Conservation (phyloP, 2,797 vertebrate species). For the Pyrrhura leucotis region DNA sequence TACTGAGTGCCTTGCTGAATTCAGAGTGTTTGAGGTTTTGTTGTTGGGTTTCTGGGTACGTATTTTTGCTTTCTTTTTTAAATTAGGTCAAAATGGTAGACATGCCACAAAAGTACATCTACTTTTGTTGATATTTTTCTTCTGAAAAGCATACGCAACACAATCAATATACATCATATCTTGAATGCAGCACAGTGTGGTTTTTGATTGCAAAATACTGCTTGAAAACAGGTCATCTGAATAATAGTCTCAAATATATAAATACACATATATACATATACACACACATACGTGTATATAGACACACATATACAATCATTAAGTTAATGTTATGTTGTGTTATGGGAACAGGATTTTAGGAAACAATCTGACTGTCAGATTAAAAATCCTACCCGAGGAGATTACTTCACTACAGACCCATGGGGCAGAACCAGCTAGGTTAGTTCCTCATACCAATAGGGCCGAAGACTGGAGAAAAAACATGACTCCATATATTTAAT, state of each 20-base stretch:
- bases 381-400: neutral
- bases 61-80: neutral
- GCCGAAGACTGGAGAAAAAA: neutral
- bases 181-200: slow-evolving; percentile 40
- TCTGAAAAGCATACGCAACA: neutral
- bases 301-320: neutral
- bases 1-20: neutral
- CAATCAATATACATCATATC: neutral
- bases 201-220: slow-evolving; percentile 53
- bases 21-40: neutral
- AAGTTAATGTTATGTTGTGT: neutral
- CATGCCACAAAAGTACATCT: neutral
- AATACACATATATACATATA: slow-evolving; percentile 29
- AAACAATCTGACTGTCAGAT: slow-evolving; percentile 26
- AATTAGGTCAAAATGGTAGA: neutral
- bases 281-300: neutral
- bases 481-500: neutral
- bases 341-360: neutral
- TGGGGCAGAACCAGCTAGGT: neutral
- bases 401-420: neutral
- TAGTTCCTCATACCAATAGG: neutral
- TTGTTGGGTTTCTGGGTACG: neutral
- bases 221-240: neutral
- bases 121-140: neutral
- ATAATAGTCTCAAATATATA: slow-evolving; percentile 20